Conservation (phyloP, 2,113 vertebrate species). For the Oryzias melastigma region DNA sequence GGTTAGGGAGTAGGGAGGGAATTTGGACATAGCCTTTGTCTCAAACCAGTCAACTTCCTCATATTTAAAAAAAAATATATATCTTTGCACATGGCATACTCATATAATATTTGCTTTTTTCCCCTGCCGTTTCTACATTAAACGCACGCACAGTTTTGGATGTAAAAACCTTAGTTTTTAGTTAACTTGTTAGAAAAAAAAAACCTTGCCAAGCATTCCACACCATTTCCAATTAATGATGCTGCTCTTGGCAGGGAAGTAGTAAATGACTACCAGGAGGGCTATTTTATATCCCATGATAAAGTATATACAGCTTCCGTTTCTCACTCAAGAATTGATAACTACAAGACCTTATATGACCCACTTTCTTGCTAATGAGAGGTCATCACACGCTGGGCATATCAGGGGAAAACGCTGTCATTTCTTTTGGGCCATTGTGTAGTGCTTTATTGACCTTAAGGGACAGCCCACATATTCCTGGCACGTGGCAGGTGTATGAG, state of each 20-base stretch:
- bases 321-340: constrained; percentile 63
- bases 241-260: constrained; percentile 69
- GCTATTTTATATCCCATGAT: constrained; percentile 71
- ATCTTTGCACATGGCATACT: constrained; percentile 25
- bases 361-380: constrained; percentile 72
- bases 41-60: background rate
- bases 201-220: constrained; percentile 64
- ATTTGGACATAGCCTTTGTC: background rate
- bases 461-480: constrained; percentile 50
- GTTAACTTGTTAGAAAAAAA: constrained; percentile 66
- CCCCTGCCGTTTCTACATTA: constrained; percentile 38
- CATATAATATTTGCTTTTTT: constrained; percentile 37
- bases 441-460: constrained; percentile 68
- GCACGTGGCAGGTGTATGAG: constrained; percentile 64
- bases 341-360: constrained; percentile 59
- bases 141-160: constrained; percentile 55
- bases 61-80: constrained; percentile 4
- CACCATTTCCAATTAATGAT: constrained; percentile 76
- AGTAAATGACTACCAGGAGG: constrained; percentile 69
- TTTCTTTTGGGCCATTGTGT: constrained; percentile 56
- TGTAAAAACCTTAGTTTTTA: constrained; percentile 43
- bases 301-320: constrained; percentile 54
- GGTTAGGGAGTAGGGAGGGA: too few species aligned
- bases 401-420: constrained; percentile 55
- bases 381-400: constrained; percentile 59